Percentiles rank a stretch among this genome's conserved stretches.
Evolutionary conservation across 2,888 invertebrate species (phyloP).

Genomic region (Trachelus stipa): DNA sequence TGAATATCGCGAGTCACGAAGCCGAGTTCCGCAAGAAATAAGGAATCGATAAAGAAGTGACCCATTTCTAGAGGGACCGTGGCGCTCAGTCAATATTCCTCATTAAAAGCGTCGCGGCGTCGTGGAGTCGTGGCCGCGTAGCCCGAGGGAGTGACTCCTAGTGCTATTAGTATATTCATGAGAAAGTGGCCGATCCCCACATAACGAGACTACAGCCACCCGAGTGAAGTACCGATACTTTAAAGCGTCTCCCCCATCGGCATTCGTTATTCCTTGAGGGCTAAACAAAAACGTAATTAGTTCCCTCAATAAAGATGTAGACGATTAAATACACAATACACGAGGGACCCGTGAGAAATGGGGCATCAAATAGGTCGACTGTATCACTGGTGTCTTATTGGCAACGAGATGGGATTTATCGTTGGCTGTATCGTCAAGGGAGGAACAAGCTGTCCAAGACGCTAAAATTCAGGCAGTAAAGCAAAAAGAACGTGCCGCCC

Average conservation of each 20-base stretch:
- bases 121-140: conserved; percentile 25
- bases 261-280: conserved; percentile 28
- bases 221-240: conserved; percentile 15
- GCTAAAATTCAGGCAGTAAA: too few species aligned
- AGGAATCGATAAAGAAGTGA: conserved; percentile 31
- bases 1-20: too few species aligned
- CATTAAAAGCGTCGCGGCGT: conserved; percentile 42
- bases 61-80: conserved; percentile 31
- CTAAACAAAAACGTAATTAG: conserved; percentile 57
- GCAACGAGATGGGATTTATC: too few species aligned
- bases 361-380: conserved; percentile 48
- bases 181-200: conserved; percentile 38
- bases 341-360: conserved; percentile 43
- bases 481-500: too few species aligned
- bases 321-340: conserved; percentile 44
- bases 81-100: conserved; percentile 40
- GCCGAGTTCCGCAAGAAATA: too few species aligned
- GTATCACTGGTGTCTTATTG: background rate
- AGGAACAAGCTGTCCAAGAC: too few species aligned
- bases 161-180: conserved; percentile 60
- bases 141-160: conserved; percentile 39
- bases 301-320: conserved; percentile 34
- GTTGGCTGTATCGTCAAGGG: too few species aligned
- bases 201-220: conserved; percentile 26
- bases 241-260: background rate